phyloP scores from a whole-genome alignment of 1,140 invertebrate genomes.

The Sitobion miscanthi region DNA sequence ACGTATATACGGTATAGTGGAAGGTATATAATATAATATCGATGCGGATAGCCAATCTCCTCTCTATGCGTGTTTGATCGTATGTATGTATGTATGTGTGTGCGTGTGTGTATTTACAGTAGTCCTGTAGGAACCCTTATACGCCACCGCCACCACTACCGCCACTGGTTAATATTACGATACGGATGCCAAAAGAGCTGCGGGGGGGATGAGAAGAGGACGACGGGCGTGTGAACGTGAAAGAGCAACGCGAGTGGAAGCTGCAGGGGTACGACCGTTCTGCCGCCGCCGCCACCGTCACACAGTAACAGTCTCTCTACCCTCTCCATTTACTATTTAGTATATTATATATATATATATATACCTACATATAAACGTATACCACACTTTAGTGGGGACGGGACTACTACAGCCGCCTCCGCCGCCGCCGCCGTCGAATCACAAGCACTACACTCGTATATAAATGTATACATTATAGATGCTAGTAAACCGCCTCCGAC shows the following conservation, averaged over 20 bases:
- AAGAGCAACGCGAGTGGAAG: background rate
- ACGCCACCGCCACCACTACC: background rate
- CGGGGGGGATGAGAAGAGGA: background rate
- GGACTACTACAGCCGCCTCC: background rate
- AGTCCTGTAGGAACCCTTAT: constrained; percentile 15
- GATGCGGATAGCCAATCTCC: constrained; percentile 43
- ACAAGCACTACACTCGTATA: background rate
- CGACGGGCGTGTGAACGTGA: constrained; percentile 24
- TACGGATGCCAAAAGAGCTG: constrained; percentile 33
- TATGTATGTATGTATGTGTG: background rate
- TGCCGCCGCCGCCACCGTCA: background rate
- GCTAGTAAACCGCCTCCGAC: constrained; percentile 38
- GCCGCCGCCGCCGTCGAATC: constrained; percentile 13
- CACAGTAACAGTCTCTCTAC: background rate
- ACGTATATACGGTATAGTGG: background rate
- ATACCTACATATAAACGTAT: background rate
- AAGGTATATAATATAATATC: constrained; percentile 39
- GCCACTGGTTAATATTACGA: constrained; percentile 25
- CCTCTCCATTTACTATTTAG: constrained; percentile 4
- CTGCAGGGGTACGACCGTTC: background rate
- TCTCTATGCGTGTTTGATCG: background rate
- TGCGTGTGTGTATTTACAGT: background rate
- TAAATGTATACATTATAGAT: constrained; percentile 37
- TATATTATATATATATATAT: background rate
- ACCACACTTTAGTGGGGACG: background rate